Conservation (phyloP, 2,888 invertebrate species). For the Elegia similella region DNA sequence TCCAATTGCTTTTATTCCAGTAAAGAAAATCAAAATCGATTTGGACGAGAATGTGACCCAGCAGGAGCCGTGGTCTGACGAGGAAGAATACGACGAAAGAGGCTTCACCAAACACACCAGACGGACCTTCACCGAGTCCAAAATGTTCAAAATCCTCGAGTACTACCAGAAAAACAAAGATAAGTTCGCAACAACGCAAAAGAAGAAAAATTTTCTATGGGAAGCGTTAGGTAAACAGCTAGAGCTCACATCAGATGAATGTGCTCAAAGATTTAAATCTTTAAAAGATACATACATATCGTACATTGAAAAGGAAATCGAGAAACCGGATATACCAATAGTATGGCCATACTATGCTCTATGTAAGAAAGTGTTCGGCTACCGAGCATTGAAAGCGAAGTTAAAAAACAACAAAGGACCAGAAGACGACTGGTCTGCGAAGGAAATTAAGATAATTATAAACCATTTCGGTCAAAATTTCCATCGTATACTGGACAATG, state of each 20-base stretch:
- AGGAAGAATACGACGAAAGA: conserved; percentile 51
- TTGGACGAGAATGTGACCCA: conserved; percentile 25
- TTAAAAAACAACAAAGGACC: conserved; percentile 49
- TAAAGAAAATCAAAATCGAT: conserved; percentile 52
- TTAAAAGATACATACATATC: conserved; percentile 64
- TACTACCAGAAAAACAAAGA: conserved; percentile 67
- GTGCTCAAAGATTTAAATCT: conserved; percentile 63
- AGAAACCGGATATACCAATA: conserved; percentile 64
- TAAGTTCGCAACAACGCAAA: conserved; percentile 51
- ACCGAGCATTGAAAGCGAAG: conserved; percentile 60
- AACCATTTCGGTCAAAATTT: conserved; percentile 52
- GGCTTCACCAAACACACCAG: conserved; percentile 47
- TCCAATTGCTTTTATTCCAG: conserved; percentile 39
- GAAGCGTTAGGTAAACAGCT: conserved; percentile 53
- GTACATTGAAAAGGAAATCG: conserved; percentile 64
- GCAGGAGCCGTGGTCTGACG: conserved; percentile 39
- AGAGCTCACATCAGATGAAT: conserved; percentile 55
- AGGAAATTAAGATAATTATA: conserved; percentile 60
- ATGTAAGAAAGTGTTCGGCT: conserved; percentile 73
- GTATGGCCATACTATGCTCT: conserved; percentile 67
- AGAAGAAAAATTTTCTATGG: conserved; percentile 59
- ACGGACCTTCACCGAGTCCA: conserved; percentile 45
- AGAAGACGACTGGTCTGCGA: conserved; percentile 64
- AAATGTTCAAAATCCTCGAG: conserved; percentile 65
- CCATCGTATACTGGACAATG: conserved; percentile 41